Percentiles rank a stretch among this genome's conserved stretches.
phyloP scores from a whole-genome alignment of 2,888 invertebrate genomes.

The Mallateleia sp. region DNA sequence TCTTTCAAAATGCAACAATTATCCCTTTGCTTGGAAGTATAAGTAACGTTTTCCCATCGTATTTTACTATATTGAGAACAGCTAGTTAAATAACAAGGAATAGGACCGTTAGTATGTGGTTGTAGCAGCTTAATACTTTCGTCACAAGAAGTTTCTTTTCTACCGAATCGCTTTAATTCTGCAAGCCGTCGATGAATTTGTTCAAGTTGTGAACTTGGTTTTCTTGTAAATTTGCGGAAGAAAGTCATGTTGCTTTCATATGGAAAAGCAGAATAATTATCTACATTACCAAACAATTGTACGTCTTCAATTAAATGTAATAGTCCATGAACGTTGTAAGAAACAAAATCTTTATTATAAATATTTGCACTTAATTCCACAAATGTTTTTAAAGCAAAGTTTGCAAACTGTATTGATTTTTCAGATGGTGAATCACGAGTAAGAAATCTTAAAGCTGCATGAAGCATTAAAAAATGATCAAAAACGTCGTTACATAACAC shows the following conservation, averaged over 20 bases:
- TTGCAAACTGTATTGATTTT: neutral
- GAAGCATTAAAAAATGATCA: slow-evolving; percentile 7
- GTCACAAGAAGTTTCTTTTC: no score
- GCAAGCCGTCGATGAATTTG: no score
- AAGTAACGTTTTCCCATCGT: no score
- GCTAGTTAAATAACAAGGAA: no score
- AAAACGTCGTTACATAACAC: slow-evolving; percentile 8
- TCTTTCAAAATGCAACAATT: no score
- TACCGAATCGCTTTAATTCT: no score
- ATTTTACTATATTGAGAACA: no score
- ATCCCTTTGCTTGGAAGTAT: no score
- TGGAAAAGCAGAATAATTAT: slow-evolving; percentile 49
- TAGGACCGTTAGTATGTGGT: no score
- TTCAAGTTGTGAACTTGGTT: no score
- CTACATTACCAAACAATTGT: slow-evolving; percentile 28
- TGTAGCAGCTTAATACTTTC: no score
- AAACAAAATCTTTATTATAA: slow-evolving; percentile 33
- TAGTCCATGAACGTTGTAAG: slow-evolving; percentile 5
- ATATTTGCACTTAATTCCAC: slow-evolving; percentile 10
- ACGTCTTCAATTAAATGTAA: slow-evolving; percentile 49
- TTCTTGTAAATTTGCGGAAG: slow-evolving; percentile 1
- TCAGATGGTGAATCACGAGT: neutral
- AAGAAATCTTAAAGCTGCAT: neutral
- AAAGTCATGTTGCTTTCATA: slow-evolving; percentile 50
- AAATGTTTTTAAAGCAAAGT: slow-evolving; percentile 22